Percentiles rank a stretch among this genome's conserved stretches.
Conservation (phyloP, 1,140 invertebrate genomes). For the Aphaenogaster floridana region DNA sequence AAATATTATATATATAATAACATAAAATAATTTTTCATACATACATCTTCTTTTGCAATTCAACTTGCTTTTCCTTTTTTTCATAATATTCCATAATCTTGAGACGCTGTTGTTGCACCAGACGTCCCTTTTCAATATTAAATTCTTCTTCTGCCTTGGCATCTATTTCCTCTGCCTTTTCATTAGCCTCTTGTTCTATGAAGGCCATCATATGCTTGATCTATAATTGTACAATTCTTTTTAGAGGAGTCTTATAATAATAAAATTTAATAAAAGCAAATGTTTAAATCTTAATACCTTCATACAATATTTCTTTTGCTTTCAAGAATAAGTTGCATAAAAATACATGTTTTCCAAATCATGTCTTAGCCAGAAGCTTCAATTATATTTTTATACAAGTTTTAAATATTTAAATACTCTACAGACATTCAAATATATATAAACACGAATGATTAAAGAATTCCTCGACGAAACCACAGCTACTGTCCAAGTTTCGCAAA, state of each 20-base stretch:
- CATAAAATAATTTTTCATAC: conserved; percentile 40
- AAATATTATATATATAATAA: not conserved
- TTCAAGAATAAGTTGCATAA: not conserved
- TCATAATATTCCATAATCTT: conserved; percentile 99
- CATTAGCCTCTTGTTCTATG: conserved; percentile 99
- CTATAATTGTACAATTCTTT: conserved; percentile 87
- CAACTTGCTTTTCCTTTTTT: conserved; percentile 99
- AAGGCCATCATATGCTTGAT: conserved; percentile 99
- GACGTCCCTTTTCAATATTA: conserved; percentile 99
- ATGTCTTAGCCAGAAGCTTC: not conserved
- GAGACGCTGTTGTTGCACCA: conserved; percentile 98
- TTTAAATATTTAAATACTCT: not conserved
- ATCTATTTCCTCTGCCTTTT: conserved; percentile 99
- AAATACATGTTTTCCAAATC: not conserved
- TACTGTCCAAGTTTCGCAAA: not conserved
- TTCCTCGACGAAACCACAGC: not conserved
- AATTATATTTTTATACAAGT: not conserved
- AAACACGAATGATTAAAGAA: not conserved
- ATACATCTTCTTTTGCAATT: conserved; percentile 99
- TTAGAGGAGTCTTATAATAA: conserved; percentile 47
- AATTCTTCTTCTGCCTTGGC: conserved; percentile 99
- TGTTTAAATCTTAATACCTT: not conserved
- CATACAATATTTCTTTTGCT: not conserved
- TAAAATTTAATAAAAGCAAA: not conserved
- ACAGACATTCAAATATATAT: not conserved